Conservation (phyloP, 2,888 invertebrate species). For the Diaperis boleti region DNA sequence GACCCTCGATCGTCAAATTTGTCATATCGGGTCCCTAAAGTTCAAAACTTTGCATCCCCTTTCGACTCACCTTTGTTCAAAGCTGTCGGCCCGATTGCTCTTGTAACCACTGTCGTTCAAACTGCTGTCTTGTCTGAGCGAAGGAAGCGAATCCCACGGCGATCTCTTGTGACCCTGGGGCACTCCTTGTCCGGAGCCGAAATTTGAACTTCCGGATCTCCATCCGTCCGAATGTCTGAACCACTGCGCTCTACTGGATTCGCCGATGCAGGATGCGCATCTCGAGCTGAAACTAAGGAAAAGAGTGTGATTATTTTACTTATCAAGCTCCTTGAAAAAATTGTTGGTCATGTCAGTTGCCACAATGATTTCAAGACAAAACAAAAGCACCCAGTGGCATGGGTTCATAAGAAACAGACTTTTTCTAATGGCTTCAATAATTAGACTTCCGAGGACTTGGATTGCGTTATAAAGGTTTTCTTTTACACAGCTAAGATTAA, state of each 20-base stretch:
- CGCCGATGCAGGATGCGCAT: conserved; percentile 90
- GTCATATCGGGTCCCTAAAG: background rate
- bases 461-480: too few species aligned
- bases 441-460: too few species aligned
- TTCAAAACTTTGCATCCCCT: background rate
- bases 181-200: conserved; percentile 70
- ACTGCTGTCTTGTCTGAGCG: conserved; percentile 86
- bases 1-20: background rate
- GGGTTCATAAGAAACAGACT: too few species aligned
- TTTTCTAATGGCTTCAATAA: too few species aligned
- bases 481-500: too few species aligned
- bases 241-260: conserved; percentile 90
- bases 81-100: conserved; percentile 86
- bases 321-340: too few species aligned
- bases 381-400: background rate
- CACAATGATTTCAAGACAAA: background rate
- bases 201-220: conserved; percentile 81
- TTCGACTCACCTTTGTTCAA: conserved; percentile 82
- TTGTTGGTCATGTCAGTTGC: too few species aligned
- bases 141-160: conserved; percentile 90
- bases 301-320: conserved; percentile 7
- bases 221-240: conserved; percentile 92
- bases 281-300: conserved; percentile 69
- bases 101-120: conserved; percentile 90
- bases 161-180: conserved; percentile 77